Evolutionary conservation across 2,888 invertebrate species (phyloP).

Genomic region (Aromia moschata): DNA sequence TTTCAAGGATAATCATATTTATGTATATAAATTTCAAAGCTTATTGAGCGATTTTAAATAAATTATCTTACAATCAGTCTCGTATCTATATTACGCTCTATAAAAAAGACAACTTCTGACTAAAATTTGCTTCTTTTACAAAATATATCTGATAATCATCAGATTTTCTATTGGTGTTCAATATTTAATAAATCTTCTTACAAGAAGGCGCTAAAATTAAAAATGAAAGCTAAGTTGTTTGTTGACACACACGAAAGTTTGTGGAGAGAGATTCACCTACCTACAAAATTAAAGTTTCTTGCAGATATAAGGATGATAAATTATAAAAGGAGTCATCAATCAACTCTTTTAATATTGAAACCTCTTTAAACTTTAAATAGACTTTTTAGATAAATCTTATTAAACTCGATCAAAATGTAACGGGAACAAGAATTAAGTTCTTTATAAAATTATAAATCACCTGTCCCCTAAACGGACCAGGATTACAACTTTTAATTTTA

Average conservation of each 20-base stretch:
- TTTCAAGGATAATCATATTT: no score
- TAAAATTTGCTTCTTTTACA: no score
- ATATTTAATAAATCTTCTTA: no score
- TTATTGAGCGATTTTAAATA: no score
- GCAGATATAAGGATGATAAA: constrained; percentile 46
- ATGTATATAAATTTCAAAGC: no score
- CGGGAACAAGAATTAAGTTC: constrained; percentile 27
- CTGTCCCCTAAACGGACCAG: constrained; percentile 13
- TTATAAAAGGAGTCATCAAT: constrained; percentile 47
- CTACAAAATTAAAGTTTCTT: constrained; percentile 43
- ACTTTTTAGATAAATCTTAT: constrained; percentile 40
- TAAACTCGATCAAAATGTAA: constrained; percentile 33
- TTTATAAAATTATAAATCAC: constrained; percentile 25
- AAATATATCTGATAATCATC: no score
- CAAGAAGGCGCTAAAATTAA: no score
- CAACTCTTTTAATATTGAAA: constrained; percentile 47
- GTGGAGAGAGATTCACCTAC: constrained; percentile 19
- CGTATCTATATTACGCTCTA: no score
- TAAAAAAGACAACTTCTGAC: no score
- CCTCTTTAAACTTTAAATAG: constrained; percentile 47
- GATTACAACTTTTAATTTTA: constrained; percentile 21
- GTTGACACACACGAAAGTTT: constrained; percentile 11
- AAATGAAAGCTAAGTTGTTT: constrained; percentile 1
- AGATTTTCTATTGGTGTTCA: no score
- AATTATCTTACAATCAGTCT: no score